A percentile compares a stretch with the other conserved stretches of the same genome.
phyloP scores from a whole-genome alignment of 2,797 vertebrate genomes.

The Eulemur mongoz region DNA sequence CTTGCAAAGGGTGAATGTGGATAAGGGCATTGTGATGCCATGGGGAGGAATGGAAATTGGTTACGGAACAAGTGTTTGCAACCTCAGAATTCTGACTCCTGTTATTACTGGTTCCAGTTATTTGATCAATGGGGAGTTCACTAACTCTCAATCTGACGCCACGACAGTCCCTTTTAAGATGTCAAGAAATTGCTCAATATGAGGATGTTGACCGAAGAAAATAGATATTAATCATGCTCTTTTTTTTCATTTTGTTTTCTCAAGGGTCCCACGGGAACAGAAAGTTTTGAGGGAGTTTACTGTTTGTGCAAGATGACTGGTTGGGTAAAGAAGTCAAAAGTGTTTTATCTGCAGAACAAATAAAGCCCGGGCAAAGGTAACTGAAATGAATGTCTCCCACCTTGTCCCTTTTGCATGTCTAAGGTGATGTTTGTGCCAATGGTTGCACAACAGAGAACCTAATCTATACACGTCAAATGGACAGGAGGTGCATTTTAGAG shows the following conservation, averaged over 20 bases:
- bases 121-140: conserved; percentile 59
- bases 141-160: conserved; percentile 37
- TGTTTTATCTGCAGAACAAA: conserved; percentile 78
- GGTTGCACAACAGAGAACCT: conserved; percentile 57
- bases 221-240: conserved; percentile 61
- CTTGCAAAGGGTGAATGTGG: neutral
- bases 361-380: conserved; percentile 77
- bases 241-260: conserved; percentile 71
- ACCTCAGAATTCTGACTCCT: neutral
- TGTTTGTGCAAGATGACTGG: conserved; percentile 72
- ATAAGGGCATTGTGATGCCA: neutral
- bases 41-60: neutral
- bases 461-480: neutral
- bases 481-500: neutral
- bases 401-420: conserved; percentile 63
- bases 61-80: neutral
- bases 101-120: neutral
- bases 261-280: conserved; percentile 73
- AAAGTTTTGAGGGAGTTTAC: conserved; percentile 78
- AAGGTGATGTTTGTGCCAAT: conserved; percentile 55
- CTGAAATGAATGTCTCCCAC: conserved; percentile 57
- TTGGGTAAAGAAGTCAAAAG: conserved; percentile 76
- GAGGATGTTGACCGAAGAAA: conserved; percentile 79
- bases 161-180: conserved; percentile 73
- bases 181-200: conserved; percentile 74